Percentiles rank a stretch among this genome's conserved stretches.
phyloP scores from a whole-genome alignment of 2,113 vertebrate genomes.

The Limanda limanda region DNA sequence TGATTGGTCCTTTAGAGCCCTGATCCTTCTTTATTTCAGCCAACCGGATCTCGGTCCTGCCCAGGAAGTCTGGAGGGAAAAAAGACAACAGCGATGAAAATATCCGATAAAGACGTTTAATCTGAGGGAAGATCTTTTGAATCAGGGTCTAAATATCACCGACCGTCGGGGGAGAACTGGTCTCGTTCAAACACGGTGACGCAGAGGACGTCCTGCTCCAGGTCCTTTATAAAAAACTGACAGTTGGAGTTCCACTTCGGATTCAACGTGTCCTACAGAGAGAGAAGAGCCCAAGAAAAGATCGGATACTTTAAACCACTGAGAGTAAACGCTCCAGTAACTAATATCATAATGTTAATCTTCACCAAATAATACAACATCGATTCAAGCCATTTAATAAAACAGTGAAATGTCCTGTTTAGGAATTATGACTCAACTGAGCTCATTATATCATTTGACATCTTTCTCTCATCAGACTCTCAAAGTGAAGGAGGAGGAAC shows the following conservation, averaged over 20 bases:
- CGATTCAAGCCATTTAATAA: too few species aligned
- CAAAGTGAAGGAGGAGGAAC: too few species aligned
- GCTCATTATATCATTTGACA: too few species aligned
- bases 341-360: too few species aligned
- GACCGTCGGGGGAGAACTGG: constrained; percentile 98
- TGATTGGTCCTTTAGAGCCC: constrained; percentile 97
- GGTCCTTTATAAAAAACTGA: constrained; percentile 99
- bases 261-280: constrained; percentile 92
- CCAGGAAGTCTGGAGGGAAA: constrained; percentile 89
- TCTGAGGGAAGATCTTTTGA: not conserved
- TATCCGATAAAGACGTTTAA: too few species aligned
- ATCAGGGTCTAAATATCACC: constrained; percentile 10
- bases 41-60: constrained; percentile 97
- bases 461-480: too few species aligned
- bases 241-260: constrained; percentile 99
- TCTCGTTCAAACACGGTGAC: constrained; percentile 98
- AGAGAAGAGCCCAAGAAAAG: not conserved
- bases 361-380: too few species aligned
- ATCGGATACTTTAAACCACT: not conserved
- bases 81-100: too few species aligned
- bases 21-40: constrained; percentile 99
- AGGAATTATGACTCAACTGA: too few species aligned
- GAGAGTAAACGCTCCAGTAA: too few species aligned
- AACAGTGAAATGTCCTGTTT: too few species aligned
- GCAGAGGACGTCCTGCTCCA: constrained; percentile 98